phyloP scores from a whole-genome alignment of 2,113 vertebrate genomes.

The Actenoides lindsayi region DNA sequence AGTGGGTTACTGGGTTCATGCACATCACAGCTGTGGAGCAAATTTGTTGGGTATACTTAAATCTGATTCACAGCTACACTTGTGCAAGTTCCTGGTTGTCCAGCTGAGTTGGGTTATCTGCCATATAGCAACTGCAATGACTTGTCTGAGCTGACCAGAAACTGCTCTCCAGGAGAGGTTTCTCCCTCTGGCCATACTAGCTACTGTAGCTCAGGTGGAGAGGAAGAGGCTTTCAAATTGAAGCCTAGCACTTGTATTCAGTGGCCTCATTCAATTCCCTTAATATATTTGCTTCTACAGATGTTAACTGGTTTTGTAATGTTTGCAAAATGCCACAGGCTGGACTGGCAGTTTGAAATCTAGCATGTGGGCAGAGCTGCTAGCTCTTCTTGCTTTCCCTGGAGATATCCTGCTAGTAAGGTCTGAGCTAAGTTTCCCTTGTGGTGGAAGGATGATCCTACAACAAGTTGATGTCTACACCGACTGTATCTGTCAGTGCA shows the following conservation, averaged over 20 bases:
- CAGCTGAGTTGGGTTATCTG: background rate
- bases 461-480: rapidly evolving
- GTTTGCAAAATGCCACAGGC: background rate
- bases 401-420: background rate
- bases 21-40: background rate
- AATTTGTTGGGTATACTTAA: background rate
- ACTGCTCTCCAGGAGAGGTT: background rate
- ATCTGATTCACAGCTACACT: background rate
- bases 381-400: background rate
- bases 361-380: background rate
- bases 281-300: background rate
- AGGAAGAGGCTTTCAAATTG: background rate
- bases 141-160: background rate
- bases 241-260: background rate
- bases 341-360: background rate
- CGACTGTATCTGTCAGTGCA: background rate
- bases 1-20: background rate
- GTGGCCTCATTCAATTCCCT: background rate
- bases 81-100: background rate
- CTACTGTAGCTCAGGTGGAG: background rate
- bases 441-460: background rate
- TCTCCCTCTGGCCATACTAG: background rate
- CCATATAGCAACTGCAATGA: rapidly evolving
- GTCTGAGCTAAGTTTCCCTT: background rate
- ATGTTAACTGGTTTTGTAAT: background rate